A percentile compares a stretch with the other conserved stretches of the same genome.
Evolutionary conservation across 1,140 invertebrate genomes (phyloP).

Genomic region (Cherax destructor): DNA sequence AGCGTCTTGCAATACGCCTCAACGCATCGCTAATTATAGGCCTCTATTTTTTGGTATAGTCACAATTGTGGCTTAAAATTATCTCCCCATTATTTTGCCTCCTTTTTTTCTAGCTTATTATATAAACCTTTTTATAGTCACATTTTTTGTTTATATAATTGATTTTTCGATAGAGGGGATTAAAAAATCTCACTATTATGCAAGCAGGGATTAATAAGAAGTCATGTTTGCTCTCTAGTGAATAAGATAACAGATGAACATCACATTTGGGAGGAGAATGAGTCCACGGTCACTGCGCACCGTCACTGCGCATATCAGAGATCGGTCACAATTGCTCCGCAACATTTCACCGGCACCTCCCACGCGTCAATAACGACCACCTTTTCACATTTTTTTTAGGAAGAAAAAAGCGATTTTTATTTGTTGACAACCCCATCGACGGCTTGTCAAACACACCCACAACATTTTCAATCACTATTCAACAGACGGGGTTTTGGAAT

Average conservation of each 20-base stretch:
- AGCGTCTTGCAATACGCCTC: not conserved
- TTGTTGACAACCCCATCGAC: constrained; percentile 38
- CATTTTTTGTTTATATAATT: not conserved
- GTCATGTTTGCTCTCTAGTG: constrained; percentile 30
- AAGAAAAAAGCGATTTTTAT: constrained; percentile 28
- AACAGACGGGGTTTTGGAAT: constrained; percentile 53
- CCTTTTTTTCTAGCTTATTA: not conserved
- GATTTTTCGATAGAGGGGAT: not conserved
- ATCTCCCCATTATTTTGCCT: not conserved
- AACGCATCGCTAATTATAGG: no score
- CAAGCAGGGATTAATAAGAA: constrained; percentile 28
- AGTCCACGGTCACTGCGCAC: not conserved
- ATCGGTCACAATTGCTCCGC: no score
- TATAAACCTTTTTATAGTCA: no score
- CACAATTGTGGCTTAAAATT: not conserved
- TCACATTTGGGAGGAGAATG: constrained; percentile 42
- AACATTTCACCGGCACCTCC: not conserved
- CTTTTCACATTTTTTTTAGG: not conserved
- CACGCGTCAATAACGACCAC: not conserved
- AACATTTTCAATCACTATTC: constrained; percentile 36
- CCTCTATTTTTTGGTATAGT: not conserved
- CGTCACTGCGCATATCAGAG: not conserved
- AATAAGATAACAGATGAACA: constrained; percentile 44
- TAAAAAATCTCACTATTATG: constrained; percentile 7
- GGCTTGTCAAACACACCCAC: constrained; percentile 40